Conservation (phyloP, 1,140 invertebrate genomes). For the Drosophila ironensis region DNA sequence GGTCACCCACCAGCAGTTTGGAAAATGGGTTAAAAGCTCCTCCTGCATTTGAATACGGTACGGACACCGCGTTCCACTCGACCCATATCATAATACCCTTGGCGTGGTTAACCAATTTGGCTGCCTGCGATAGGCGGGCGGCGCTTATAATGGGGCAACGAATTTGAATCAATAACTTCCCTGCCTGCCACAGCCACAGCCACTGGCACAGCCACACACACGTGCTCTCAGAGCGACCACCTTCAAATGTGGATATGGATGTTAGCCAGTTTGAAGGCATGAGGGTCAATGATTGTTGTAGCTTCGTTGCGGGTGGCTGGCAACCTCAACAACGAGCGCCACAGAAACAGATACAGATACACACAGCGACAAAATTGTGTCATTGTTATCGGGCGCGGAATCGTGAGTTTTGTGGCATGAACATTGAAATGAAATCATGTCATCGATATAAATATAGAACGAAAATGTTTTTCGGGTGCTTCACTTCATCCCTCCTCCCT, state of each 20-base stretch:
- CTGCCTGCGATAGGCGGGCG: constrained; percentile 16
- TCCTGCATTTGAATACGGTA: constrained; percentile 9
- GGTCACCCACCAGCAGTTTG: not conserved
- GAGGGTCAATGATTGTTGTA: constrained; percentile 49
- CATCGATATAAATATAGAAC: constrained; percentile 62
- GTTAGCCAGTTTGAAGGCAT: constrained; percentile 20
- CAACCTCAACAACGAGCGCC: constrained; percentile 6
- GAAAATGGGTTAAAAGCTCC: constrained; percentile 3
- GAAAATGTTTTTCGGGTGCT: constrained; percentile 8
- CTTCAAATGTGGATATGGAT: no score
- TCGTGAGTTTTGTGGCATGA: constrained; percentile 62
- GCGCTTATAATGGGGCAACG: not conserved
- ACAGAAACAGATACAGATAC: constrained; percentile 11
- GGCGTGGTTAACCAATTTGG: constrained; percentile 36
- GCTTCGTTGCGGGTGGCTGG: constrained; percentile 41
- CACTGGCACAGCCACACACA: not conserved
- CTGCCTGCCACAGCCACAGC: constrained; percentile 6
- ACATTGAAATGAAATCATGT: constrained; percentile 63
- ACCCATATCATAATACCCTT: constrained; percentile 37
- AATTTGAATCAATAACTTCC: constrained; percentile 42
- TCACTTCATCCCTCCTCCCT: not conserved
- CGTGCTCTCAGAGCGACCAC: no score
- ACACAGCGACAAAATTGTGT: constrained; percentile 37
- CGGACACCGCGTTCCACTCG: constrained; percentile 15
- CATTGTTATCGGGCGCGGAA: constrained; percentile 57